A percentile compares a stretch with the other conserved stretches of the same genome.
These are phyloP conservation scores for Drosophila melanosoma DNA, from an alignment of 2,888 invertebrate genomes.

Conservation along the genomic window DNA sequence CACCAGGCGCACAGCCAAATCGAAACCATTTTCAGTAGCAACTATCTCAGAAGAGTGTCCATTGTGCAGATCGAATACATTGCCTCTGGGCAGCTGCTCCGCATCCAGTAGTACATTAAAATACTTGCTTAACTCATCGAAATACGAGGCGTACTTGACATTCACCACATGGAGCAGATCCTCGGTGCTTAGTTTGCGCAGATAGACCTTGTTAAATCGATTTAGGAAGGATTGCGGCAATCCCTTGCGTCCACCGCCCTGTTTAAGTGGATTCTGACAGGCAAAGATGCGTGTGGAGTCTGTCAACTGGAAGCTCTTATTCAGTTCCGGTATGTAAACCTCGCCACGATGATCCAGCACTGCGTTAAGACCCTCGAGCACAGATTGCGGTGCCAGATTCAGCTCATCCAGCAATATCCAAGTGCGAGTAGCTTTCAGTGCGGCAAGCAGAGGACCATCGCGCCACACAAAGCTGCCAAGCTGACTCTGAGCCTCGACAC, in stretches of 20 bases:
- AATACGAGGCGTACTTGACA: slow-evolving; percentile 78
- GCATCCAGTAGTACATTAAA: slow-evolving; percentile 53
- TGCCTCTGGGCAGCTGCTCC: slow-evolving; percentile 26
- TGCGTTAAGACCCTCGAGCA: slow-evolving; percentile 98
- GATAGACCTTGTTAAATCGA: slow-evolving; percentile 96
- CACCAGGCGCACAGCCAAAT: slow-evolving; percentile 90
- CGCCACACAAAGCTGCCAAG: slow-evolving; percentile 96
- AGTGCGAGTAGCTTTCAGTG: slow-evolving; percentile 93
- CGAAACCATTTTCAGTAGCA: slow-evolving; percentile 54
- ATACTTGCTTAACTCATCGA: slow-evolving; percentile 65
- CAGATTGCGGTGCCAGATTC: slow-evolving; percentile 99
- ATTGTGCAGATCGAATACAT: slow-evolving; percentile 65
- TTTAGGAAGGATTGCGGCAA: slow-evolving; percentile 98
- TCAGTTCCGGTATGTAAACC: slow-evolving; percentile 97
- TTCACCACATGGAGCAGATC: slow-evolving; percentile 87
- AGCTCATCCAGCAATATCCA: slow-evolving; percentile 99
- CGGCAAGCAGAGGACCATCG: slow-evolving; percentile 97
- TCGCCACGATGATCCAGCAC: slow-evolving; percentile 99
- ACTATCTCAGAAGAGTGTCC: neutral
- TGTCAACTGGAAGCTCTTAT: slow-evolving; percentile 92
- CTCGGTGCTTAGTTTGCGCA: slow-evolving; percentile 87
- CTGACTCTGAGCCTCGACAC: slow-evolving; percentile 48
- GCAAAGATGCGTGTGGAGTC: slow-evolving; percentile 95
- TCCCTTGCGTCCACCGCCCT: slow-evolving; percentile 98
- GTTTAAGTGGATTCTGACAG: slow-evolving; percentile 98